These are phyloP conservation scores for Uloborus plumipes DNA, from an alignment of 2,888 invertebrate genomes.

Conservation along the genomic window DNA sequence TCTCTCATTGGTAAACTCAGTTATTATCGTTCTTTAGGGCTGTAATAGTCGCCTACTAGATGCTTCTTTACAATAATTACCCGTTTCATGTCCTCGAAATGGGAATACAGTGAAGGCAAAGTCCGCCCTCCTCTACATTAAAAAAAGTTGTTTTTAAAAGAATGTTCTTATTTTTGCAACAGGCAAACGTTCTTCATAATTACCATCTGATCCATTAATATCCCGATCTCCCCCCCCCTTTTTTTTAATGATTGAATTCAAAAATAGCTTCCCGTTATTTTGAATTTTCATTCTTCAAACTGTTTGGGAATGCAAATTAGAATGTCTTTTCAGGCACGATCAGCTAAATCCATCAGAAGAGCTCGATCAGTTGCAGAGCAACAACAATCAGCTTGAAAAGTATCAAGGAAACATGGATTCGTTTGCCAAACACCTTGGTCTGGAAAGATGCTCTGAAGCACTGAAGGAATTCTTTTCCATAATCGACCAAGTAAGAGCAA, in stretches of 20 bases:
- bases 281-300: background rate
- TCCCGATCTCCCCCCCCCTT: too few relatives aligned
- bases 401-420: conserved; percentile 3
- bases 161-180: too few relatives aligned
- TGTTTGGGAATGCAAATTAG: background rate
- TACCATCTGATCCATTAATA: too few relatives aligned
- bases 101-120: too few relatives aligned
- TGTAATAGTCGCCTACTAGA: too few relatives aligned
- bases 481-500: conserved; percentile 20
- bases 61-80: too few relatives aligned
- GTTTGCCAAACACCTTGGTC: conserved; percentile 24
- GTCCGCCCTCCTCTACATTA: too few relatives aligned
- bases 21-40: too few relatives aligned
- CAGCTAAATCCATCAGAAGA: conserved; percentile 12
- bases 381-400: background rate
- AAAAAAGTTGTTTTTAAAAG: too few relatives aligned
- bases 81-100: too few relatives aligned
- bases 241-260: background rate
- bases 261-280: background rate
- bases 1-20: too few relatives aligned
- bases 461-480: conserved; percentile 28
- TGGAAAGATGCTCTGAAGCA: conserved; percentile 36
- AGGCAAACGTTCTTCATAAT: too few relatives aligned
- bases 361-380: conserved; percentile 6
- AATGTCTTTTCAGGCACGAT: conserved; percentile 22